Evolutionary conservation across 2,888 invertebrate species (phyloP), one percentile per base, ranked within the genome.

Genomic region (Cephus pulcher): DNA sequence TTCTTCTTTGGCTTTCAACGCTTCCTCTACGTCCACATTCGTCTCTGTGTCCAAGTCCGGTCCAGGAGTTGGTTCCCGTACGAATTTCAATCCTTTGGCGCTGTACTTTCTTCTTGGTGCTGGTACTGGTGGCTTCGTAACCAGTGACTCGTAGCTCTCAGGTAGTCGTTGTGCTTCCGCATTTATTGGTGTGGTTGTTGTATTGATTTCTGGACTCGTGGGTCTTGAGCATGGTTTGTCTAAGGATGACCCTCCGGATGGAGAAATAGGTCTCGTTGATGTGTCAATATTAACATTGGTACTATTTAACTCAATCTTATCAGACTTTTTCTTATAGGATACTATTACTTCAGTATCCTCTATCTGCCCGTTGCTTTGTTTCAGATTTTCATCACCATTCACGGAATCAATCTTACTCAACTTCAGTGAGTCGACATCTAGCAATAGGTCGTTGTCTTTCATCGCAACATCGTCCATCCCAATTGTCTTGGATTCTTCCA

Each of bases 1-100:
- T 32, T 71, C 71, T 23, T 71, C 71, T 56, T 56, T 56, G 56
- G 23, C 6, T 56, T 56, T 56, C 9, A 23, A 56, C 1, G 23
- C 23, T 56, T 56, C 56, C 23, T 56, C 56, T 23, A 23, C 23
- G 4, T 71, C 71, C 34, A 6, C 34, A 33, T 12, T 34, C 9
- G 33, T 4, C 12, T 71, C 76, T 4, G 69, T 80, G 33, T 85
- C 84, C 34, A 88, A 80, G 40, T 90, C 88, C 1, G 89, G 89
- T 0, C 88, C 89, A 1, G 90, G 89, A 0, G 90, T 90, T 12
- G 89, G 80, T 78, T 91, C 89, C 12, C 90, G 82, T 15, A 87
- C 86, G 40, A 88, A 88, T 77, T 90, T 91, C 3, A 82, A 73
- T 70, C 84, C 81, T 70, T 89, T 90, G 9, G 84, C 79, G 78